Conservation (phyloP, 2,888 invertebrate genomes). For the Aphodius granarius region DNA sequence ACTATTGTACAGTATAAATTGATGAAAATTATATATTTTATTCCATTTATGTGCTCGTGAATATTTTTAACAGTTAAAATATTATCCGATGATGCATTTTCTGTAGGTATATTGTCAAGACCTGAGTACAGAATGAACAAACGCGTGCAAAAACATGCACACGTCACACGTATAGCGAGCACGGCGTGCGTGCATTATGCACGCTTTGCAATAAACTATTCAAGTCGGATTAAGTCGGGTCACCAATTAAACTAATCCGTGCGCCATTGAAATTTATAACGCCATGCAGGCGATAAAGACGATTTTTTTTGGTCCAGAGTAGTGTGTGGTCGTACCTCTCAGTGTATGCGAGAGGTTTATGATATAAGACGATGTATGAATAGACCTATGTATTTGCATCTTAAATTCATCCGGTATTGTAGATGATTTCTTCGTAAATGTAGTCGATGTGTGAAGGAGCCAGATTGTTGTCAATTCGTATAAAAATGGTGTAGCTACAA, state of each 20-base stretch:
- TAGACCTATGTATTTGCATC: neutral
- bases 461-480: neutral
- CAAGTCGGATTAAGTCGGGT: constrained; percentile 13
- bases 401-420: constrained; percentile 6
- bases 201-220: constrained; percentile 13
- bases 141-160: neutral
- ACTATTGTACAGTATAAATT: too few relatives aligned
- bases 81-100: neutral
- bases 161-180: neutral
- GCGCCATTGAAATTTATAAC: constrained; percentile 13
- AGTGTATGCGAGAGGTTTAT: constrained; percentile 7
- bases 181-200: constrained; percentile 9
- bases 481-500: neutral
- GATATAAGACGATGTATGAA: constrained; percentile 10
- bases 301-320: neutral
- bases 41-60: too few relatives aligned
- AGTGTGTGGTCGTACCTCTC: constrained; percentile 13
- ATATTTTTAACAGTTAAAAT: neutral
- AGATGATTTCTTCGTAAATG: neutral
- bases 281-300: constrained; percentile 10
- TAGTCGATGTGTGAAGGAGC: neutral
- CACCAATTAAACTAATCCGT: constrained; percentile 14
- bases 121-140: neutral
- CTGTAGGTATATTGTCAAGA: neutral
- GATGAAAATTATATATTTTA: too few relatives aligned